Base-by-base conservation (phyloP, 2,113 vertebrate genomes). In the Cacatua alba region DNA sequence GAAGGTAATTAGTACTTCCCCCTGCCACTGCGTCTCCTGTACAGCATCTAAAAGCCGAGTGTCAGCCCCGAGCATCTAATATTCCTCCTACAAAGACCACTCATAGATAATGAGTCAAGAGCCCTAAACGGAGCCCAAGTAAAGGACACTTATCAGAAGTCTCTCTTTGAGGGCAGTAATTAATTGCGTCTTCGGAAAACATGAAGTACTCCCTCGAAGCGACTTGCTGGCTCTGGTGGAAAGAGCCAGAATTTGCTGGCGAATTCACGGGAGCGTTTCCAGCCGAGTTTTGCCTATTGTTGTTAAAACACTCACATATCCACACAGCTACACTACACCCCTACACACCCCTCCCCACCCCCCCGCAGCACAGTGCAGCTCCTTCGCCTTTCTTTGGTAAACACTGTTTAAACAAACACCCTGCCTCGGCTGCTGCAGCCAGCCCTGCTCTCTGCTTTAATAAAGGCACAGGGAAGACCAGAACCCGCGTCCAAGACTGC, bases 401-500 rank as follows among this genome's bases (percentile, higher is more conserved):
- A 98, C 94, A 97, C 24, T 92, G 96, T 96, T 97, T 98, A 98
- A 98, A 97, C 97, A 98, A 98, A 98, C 95, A 97, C 88, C 94
- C 82, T 74, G 89, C 87, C 86, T 89, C 62, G 92, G 95, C 96
- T 94, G 94, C 95, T 89, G 96, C 94, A 96, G 97, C 97, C 97
- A 95, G 75, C 90, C 88, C 97, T 78, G 95, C 97, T 97, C 96
- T 68, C 86, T 90, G 98, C 97, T 98, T 96, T 97, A 97, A 98
- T 98, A 98, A 97, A 98, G 97, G 97, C 97, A 94, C 94, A 94
- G 96, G 96, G 96, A 98, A 98, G 97, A 97, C 97, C 98, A 97
- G 97, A 98, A 98, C 97, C 97, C 97, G 92, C 97, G 98, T 98
- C 98, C 98, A 98, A 98, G 97, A 94, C 98, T 98, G 98, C 98